Base-by-base conservation (phyloP, 2,113 vertebrate genomes). In the Ptyas mucosa region DNA sequence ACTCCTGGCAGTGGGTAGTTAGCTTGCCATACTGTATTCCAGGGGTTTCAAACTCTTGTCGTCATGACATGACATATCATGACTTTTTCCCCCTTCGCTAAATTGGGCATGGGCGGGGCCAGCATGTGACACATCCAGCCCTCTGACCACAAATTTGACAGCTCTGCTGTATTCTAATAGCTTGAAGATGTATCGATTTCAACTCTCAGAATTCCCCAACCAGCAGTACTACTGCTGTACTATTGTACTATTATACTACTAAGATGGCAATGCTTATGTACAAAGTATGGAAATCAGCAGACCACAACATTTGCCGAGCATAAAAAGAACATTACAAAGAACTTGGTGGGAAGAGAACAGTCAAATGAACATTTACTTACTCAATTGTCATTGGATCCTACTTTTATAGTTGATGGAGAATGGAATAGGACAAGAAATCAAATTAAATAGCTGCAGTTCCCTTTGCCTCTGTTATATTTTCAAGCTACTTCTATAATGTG, bases 91-190 rank as follows among this genome's bases (percentile, higher is more conserved):
- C 54, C 54, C 54, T 55, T 55, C 6, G 5, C 54, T 21, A 55
- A 21, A 21, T 20, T 6, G 6, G 20, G 54, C 0, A 2, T 55
- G 5, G 54, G 20, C 54, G 6, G 2, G 5, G 1, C 6, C 54
- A 55, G 1, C 5, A 1, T 6, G 20, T 55, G 1, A 55, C 6
- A 18, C 54, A 55, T 55, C 54, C 20, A 20, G 54, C 54, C 18
- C 0, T 5, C 20, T 5, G 54, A 6, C 20, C 0, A 5, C 20
- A 18, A 55, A 1, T 55, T 57, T 57, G 55, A 8, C 20, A 57
- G 20, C 20, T 20, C 55, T 57, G 55, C 20, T 23, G 0, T 57
- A 57, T 61, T 61, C 58, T 61, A 61, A 61, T 61, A 26, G 24
- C 58, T 26, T 61, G 8, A 61, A 61, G 57, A 61, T 61, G 58